Percentiles rank a stretch among this genome's conserved stretches.
phyloP scores from a whole-genome alignment of 2,888 invertebrate genomes.

The Rambutsinella grinnellia region DNA sequence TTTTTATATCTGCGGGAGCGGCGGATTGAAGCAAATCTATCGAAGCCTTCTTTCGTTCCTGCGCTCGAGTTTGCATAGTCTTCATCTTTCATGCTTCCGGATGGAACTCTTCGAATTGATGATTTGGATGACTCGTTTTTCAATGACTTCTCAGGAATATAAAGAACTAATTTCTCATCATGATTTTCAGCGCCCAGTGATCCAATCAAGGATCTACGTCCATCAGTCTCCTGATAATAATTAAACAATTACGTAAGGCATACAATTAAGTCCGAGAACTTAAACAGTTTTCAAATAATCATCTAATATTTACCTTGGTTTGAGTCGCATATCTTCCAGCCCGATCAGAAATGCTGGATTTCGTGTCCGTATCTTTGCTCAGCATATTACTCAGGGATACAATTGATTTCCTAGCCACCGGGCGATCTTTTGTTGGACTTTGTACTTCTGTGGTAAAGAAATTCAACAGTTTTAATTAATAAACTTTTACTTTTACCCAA shows the following conservation, averaged over 20 bases:
- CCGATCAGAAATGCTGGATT: neutral
- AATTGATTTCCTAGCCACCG: constrained; percentile 45
- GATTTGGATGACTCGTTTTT: constrained; percentile 20
- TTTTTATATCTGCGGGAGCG: constrained; percentile 85
- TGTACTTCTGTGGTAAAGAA: constrained; percentile 74
- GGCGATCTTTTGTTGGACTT: constrained; percentile 75
- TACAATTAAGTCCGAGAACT: neutral
- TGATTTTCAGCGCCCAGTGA: constrained; percentile 72
- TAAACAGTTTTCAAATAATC: neutral
- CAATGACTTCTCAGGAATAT: constrained; percentile 69
- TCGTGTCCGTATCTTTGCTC: constrained; percentile 5
- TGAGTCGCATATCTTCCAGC: constrained; percentile 2
- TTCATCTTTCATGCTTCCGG: constrained; percentile 33
- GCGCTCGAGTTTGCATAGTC: constrained; percentile 23
- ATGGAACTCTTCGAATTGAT: constrained; percentile 44
- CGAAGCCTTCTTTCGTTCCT: constrained; percentile 78
- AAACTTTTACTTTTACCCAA: neutral
- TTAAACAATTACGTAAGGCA: too few species aligned
- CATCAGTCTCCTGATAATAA: constrained; percentile 71
- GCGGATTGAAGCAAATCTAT: constrained; percentile 85
- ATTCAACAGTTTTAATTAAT: neutral
- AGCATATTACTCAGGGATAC: constrained; percentile 48
- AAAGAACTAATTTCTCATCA: constrained; percentile 75
- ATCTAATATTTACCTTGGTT: constrained; percentile 6
- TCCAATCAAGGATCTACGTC: constrained; percentile 74